These are phyloP conservation scores for Lonchura striata DNA, from an alignment of 2,113 vertebrate genomes.

Conservation along the genomic window DNA sequence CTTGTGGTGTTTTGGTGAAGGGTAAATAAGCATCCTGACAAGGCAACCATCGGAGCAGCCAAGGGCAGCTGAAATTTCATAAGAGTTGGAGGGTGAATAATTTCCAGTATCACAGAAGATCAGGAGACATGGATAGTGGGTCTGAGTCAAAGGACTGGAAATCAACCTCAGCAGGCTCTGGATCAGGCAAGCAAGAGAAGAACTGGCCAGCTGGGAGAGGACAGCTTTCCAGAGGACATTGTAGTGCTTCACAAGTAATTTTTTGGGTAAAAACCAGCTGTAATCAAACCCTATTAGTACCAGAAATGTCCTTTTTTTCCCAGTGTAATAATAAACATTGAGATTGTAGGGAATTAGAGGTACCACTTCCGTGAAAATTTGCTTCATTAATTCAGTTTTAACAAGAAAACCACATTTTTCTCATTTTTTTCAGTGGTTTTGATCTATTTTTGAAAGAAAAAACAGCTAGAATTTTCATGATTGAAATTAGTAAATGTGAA, in stretches of 20 bases:
- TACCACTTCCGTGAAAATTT: background rate
- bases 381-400: background rate
- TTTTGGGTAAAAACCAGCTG: background rate
- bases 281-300: background rate
- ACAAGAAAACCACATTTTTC: background rate
- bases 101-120: background rate
- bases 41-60: background rate
- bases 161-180: background rate
- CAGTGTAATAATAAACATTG: background rate
- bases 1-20: conserved; percentile 21
- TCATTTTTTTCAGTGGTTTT: background rate
- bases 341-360: background rate
- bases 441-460: background rate
- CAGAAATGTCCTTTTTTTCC: background rate
- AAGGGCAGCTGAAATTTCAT: conserved; percentile 5
- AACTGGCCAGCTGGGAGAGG: background rate
- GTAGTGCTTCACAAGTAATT: background rate
- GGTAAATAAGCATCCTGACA: conserved; percentile 40
- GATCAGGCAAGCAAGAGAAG: background rate
- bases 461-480: background rate
- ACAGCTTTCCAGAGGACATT: background rate
- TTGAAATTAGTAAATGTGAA: background rate
- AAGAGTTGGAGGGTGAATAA: background rate
- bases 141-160: background rate
- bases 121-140: background rate